Evolutionary conservation across 1,140 invertebrate genomes (phyloP).

Genomic region (Zaprionus davidi): DNA sequence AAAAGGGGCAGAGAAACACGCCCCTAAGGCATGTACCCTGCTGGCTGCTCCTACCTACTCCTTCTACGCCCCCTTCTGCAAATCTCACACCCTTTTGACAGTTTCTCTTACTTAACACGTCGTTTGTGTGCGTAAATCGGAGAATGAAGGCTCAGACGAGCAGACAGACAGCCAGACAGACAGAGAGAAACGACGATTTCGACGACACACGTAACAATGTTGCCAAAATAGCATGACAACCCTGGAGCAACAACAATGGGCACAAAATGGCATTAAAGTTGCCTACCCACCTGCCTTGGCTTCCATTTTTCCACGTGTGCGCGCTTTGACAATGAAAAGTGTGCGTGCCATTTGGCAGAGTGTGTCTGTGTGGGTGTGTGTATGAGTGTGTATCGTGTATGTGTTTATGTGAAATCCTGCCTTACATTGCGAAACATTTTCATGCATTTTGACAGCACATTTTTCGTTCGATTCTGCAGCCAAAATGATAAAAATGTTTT

Average conservation of each 20-base stretch:
- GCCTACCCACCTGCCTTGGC: slow-evolving; percentile 24
- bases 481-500: slow-evolving; percentile 67
- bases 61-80: neutral
- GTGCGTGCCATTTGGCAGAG: slow-evolving; percentile 42
- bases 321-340: slow-evolving; percentile 74
- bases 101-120: slow-evolving; percentile 67
- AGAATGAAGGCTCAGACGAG: slow-evolving; percentile 43
- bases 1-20: slow-evolving; percentile 1
- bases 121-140: slow-evolving; percentile 55
- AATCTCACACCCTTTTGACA: slow-evolving; percentile 12
- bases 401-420: slow-evolving; percentile 62
- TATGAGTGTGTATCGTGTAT: neutral
- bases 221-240: slow-evolving; percentile 77
- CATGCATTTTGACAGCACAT: slow-evolving; percentile 74
- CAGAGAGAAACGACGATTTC: slow-evolving; percentile 54
- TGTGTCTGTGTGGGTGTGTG: slow-evolving; percentile 26
- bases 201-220: slow-evolving; percentile 69
- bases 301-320: slow-evolving; percentile 70
- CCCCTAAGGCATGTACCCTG: neutral
- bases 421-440: slow-evolving; percentile 65
- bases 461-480: slow-evolving; percentile 60
- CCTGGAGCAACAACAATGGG: slow-evolving; percentile 36
- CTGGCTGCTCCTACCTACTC: neutral
- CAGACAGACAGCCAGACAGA: slow-evolving; percentile 41
- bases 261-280: slow-evolving; percentile 59